Evolutionary conservation across 2,888 invertebrate species (phyloP), one percentile per base, ranked within the genome.

Genomic region (Cloeon dipterum): DNA sequence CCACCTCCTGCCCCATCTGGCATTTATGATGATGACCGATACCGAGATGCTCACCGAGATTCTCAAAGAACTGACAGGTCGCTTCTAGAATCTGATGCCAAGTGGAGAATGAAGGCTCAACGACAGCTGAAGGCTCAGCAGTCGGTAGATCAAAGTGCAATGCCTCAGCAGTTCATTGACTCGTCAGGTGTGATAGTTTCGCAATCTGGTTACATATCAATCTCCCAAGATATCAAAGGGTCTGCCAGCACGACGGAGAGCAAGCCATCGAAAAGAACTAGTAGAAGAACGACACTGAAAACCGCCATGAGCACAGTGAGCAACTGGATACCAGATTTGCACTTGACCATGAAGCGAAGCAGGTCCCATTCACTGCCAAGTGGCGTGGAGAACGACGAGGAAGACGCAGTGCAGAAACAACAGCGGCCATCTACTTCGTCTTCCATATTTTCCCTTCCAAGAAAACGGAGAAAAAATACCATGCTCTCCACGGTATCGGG

Each of bases 401-500:
- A 19, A 10, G 35, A 35, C 32, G 13, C 14, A 35, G 43, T 35
- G 45, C 44, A 36, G 46, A 45, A 29, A 40, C 46, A n/a, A 37
- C 40, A 7, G 39, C 41, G 25, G 37, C 46, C 10, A 43, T 46
- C 41, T 42, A 43, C 5, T 20, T 47, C 20, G 23, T 34, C 42
- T 4, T 39, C 41, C 3, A 40, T 42, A 10, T 21, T 41, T 2
- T 43, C 45, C 2, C 35, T 44, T 26, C 42, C 46, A 10, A 58
- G 61, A 47, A 72, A 74, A 49, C 79, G 78, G 57, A 81, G 79
- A 53, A 79, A 79, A 50, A 75, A 77, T 45, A 72, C 74, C 4
- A 61, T 86, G 37, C 79, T 82, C 0, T 74, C 81, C 0, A 83
- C 83, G 1, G 74, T 86, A 57, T 82, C 81, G 2, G 82, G 79